phyloP scores from a whole-genome alignment of 2,888 invertebrate species.

The Conops quadrifasciatus region DNA sequence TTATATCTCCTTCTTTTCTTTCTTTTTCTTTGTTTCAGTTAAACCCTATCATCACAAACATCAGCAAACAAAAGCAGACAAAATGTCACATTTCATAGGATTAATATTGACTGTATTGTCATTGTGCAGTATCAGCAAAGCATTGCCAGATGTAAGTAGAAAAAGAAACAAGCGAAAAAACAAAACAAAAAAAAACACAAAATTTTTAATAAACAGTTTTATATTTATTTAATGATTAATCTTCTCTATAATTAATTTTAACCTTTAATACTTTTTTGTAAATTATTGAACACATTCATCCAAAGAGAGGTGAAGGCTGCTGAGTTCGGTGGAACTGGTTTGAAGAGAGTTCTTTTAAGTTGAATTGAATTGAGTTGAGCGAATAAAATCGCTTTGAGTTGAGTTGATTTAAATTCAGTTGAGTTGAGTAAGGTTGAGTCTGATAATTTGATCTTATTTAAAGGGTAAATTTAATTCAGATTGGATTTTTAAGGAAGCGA shows the following conservation, averaged over 20 bases:
- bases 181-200: constrained; percentile 37
- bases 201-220: not conserved
- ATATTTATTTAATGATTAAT: no score
- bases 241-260: not conserved
- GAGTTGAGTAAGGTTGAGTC: no score
- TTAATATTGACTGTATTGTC: constrained; percentile 58
- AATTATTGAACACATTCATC: not conserved
- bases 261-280: not conserved
- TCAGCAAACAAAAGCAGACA: constrained; percentile 42
- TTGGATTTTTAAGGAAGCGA: no score
- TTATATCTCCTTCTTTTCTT: constrained; percentile 9
- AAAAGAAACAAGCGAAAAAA: constrained; percentile 24
- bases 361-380: not conserved
- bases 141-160: constrained; percentile 65
- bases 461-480: no score
- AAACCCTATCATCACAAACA: constrained; percentile 38
- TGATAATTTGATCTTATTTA: no score
- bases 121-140: constrained; percentile 62
- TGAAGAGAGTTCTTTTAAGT: not conserved
- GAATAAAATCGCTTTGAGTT: not conserved
- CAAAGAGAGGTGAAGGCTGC: not conserved
- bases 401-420: not conserved
- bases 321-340: not conserved
- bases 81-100: constrained; percentile 61
- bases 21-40: constrained; percentile 48